Percentiles rank a stretch among this genome's conserved stretches.
phyloP scores from a whole-genome alignment of 2,797 vertebrate species.

The Myotis pilosus region DNA sequence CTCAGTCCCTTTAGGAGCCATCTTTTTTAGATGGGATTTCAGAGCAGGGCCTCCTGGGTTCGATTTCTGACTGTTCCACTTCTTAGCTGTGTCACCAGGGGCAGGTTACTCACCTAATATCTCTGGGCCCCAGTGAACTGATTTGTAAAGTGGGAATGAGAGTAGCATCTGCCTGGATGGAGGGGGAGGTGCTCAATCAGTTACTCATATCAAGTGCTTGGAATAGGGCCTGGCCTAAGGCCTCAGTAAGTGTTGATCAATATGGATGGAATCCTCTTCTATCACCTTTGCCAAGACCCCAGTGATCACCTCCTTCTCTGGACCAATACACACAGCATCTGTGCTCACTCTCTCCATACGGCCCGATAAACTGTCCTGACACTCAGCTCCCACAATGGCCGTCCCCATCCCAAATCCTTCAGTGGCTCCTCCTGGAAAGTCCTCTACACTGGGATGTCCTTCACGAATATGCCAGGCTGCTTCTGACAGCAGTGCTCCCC shows the following conservation, averaged over 20 bases:
- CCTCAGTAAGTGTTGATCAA: background rate
- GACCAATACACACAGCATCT: fast-evolving
- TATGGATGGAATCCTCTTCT: background rate
- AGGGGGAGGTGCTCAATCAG: background rate
- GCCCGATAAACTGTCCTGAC: background rate
- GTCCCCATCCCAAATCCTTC: background rate
- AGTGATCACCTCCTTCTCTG: background rate
- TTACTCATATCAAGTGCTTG: background rate
- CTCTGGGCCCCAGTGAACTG: background rate
- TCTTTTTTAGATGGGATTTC: background rate
- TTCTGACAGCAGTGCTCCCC: background rate
- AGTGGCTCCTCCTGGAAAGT: background rate
- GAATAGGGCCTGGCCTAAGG: background rate
- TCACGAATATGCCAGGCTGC: background rate
- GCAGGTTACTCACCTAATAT: background rate
- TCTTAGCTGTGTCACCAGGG: background rate
- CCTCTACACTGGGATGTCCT: background rate
- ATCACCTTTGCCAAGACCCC: background rate
- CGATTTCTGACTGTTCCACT: background rate
- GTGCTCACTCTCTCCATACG: background rate
- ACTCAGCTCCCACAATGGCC: background rate
- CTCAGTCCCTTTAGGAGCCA: background rate
- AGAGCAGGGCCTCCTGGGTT: background rate
- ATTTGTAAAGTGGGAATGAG: background rate
- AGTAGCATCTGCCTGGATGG: background rate